Conservation (phyloP, 2,888 invertebrate species). For the Epistrophe grossulariae region DNA sequence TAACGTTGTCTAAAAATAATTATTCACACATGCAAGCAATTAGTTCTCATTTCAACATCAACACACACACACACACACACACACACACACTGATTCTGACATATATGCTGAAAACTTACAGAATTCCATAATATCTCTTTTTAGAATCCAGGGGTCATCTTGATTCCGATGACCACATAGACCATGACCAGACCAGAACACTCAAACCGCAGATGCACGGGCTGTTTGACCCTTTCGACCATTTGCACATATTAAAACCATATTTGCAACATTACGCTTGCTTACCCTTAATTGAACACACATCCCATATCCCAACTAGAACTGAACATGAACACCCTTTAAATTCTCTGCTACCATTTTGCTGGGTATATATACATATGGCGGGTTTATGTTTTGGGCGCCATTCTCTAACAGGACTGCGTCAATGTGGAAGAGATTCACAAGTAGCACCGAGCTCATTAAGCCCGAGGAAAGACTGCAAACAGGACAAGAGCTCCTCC, state of each 20-base stretch:
- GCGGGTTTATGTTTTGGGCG: conserved; percentile 26
- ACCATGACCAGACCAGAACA: conserved; percentile 55
- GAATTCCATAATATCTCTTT: conserved; percentile 13
- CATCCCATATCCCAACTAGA: conserved; percentile 12
- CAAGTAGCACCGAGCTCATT: conserved; percentile 64
- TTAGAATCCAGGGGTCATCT: conserved; percentile 54
- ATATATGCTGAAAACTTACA: neutral
- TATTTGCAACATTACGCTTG: conserved; percentile 75
- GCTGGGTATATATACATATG: neutral
- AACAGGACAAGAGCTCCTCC: conserved; percentile 64
- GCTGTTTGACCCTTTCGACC: conserved; percentile 56
- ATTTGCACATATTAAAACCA: conserved; percentile 76
- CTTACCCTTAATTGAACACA: conserved; percentile 73
- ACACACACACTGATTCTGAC: no score
- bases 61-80: conserved; percentile 17
- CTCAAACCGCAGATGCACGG: conserved; percentile 35
- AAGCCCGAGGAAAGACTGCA: conserved; percentile 55
- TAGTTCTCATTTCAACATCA: conserved; percentile 67
- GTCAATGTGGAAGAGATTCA: conserved; percentile 23
- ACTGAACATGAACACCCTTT: conserved; percentile 13
- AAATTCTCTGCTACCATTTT: conserved; percentile 38
- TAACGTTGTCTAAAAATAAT: conserved; percentile 70
- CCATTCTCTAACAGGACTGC: conserved; percentile 44
- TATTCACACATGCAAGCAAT: conserved; percentile 76
- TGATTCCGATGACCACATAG: conserved; percentile 58